Percentiles rank a stretch among this genome's conserved stretches.
phyloP scores from a whole-genome alignment of 2,113 vertebrate genomes.

The Nematolebias whitei region DNA sequence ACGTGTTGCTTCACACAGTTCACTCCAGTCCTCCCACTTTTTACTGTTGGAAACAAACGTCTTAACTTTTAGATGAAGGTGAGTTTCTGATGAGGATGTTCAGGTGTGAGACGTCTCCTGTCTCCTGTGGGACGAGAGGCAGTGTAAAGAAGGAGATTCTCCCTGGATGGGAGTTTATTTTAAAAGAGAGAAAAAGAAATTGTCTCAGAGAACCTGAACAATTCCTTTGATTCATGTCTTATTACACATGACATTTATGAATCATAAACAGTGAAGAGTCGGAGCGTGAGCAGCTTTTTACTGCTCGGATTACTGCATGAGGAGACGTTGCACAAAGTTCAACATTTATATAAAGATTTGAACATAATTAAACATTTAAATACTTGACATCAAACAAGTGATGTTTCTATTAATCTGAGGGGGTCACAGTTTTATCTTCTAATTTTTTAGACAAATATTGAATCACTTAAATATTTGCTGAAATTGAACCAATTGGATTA shows the following conservation, averaged over 20 bases:
- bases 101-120: background rate
- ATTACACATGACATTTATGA: background rate
- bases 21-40: background rate
- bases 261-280: background rate
- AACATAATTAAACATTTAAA: no score
- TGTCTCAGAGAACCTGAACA: conserved; percentile 23
- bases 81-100: background rate
- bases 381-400: no score
- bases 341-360: no score
- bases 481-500: no score
- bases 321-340: background rate
- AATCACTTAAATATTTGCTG: no score
- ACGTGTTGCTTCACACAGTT: background rate
- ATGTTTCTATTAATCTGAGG: no score
- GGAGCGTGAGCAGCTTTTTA: background rate
- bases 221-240: conserved; percentile 8
- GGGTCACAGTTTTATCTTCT: no score
- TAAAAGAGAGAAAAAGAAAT: background rate
- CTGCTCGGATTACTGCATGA: background rate
- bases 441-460: no score
- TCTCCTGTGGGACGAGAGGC: background rate
- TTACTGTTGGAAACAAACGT: background rate
- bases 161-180: background rate
- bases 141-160: background rate
- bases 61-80: background rate